These are phyloP conservation scores for Thymelicus acteon DNA, from an alignment of 2,888 invertebrate species.

Conservation along the genomic window DNA sequence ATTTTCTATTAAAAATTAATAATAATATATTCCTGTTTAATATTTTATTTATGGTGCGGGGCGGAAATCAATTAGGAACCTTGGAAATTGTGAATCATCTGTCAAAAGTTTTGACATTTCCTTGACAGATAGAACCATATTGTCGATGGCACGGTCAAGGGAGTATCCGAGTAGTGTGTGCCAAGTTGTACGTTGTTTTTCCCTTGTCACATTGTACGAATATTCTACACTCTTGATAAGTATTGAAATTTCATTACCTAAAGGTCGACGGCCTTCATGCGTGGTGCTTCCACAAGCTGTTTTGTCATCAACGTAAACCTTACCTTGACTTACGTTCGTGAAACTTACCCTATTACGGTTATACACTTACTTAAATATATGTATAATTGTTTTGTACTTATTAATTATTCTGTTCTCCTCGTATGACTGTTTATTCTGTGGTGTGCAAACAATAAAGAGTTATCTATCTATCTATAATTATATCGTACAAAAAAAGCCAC, in stretches of 20 bases:
- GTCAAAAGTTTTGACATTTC: conserved; percentile 13
- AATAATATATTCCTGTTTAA: no score
- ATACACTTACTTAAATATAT: no score
- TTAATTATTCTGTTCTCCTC: no score
- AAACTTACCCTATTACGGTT: no score
- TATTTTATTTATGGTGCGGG: no score
- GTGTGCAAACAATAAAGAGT: no score
- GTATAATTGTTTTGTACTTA: no score
- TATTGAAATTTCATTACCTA: conserved; percentile 10
- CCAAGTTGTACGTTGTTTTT: conserved; percentile 21
- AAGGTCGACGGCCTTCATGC: conserved; percentile 1
- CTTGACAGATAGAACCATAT: conserved; percentile 23
- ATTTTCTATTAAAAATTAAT: no score
- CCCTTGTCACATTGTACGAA: conserved; percentile 4
- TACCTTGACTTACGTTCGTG: background rate
- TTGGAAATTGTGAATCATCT: conserved; percentile 12
- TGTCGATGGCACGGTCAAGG: conserved; percentile 21
- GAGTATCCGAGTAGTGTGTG: background rate
- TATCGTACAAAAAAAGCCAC: no score
- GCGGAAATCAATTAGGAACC: conserved; percentile 1
- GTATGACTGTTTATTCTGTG: no score
- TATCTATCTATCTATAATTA: no score
- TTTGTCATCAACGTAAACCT: background rate
- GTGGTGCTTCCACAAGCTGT: background rate
- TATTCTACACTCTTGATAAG: background rate